These are phyloP conservation scores for Lycopodina hypogea DNA, from an alignment of 37 sponge, comb jelly and placozoan genomes.

Conservation along the genomic window DNA sequence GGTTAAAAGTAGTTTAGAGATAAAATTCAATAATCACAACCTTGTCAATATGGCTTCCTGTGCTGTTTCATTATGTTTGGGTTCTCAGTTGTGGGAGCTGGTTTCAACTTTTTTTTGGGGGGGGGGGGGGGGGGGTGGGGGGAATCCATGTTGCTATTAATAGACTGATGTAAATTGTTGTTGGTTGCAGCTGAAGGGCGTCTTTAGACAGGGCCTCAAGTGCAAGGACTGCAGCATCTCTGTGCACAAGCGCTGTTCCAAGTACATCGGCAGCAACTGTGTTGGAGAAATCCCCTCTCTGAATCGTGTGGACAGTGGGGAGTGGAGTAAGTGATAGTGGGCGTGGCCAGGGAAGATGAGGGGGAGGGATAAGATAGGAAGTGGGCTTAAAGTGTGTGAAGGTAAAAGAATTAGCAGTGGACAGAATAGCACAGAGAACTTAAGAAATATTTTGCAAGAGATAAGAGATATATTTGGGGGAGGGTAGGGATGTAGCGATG, in stretches of 20 bases:
- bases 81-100: no score
- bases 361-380: neutral
- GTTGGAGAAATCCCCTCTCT: constrained; percentile 80
- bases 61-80: no score
- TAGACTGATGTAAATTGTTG: no score
- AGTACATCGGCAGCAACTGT: constrained; percentile 79
- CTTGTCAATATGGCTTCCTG: no score
- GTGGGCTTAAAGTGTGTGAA: neutral
- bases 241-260: constrained; percentile 81
- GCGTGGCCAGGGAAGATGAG: neutral
- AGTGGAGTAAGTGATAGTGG: constrained; percentile 47
- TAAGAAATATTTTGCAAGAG: no score
- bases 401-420: neutral
- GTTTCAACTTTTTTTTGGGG: no score
- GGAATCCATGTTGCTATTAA: no score
- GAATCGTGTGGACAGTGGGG: constrained; percentile 55
- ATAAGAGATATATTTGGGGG: no score
- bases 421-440: neutral
- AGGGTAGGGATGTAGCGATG: no score
- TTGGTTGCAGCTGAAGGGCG: constrained; percentile 61
- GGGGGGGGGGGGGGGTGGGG: no score
- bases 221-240: constrained; percentile 86
- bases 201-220: constrained; percentile 78
- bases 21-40: no score
- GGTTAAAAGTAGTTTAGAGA: no score